Evolutionary conservation across 2,888 invertebrate species (phyloP).

Genomic region (Seira ritae): DNA sequence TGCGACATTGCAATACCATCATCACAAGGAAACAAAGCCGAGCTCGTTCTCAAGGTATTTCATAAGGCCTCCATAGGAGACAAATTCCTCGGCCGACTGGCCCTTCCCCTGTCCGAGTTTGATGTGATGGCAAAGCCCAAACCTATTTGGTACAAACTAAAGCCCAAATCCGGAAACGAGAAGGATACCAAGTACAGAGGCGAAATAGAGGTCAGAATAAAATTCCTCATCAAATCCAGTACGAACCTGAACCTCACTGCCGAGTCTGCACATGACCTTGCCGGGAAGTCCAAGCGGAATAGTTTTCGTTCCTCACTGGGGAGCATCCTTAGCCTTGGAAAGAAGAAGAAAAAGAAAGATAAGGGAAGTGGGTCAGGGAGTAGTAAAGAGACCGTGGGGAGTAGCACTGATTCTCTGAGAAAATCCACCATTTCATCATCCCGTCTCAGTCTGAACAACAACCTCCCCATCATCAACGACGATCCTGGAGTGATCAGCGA

Average conservation of each 20-base stretch:
- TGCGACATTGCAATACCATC: slow-evolving; percentile 44
- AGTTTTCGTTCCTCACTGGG: slow-evolving; percentile 43
- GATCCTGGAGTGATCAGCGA: slow-evolving; percentile 57
- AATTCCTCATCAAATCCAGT: slow-evolving; percentile 43
- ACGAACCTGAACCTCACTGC: neutral
- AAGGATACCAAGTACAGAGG: slow-evolving; percentile 49
- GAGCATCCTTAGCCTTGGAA: slow-evolving; percentile 49
- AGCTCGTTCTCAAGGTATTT: slow-evolving; percentile 42
- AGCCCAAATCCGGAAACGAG: slow-evolving; percentile 37
- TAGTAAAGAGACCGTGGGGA: slow-evolving; percentile 33
- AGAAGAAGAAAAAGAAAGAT: slow-evolving; percentile 40
- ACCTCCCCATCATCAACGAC: slow-evolving; percentile 54
- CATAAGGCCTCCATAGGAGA: slow-evolving; percentile 48
- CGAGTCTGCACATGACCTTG: slow-evolving; percentile 35
- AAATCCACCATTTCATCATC: slow-evolving; percentile 21
- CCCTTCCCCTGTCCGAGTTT: slow-evolving; percentile 34
- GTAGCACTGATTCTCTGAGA: slow-evolving; percentile 40
- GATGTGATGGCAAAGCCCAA: slow-evolving; percentile 29
- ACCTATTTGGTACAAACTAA: slow-evolving; percentile 42
- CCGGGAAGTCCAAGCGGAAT: slow-evolving; percentile 15
- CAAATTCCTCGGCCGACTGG: slow-evolving; percentile 41
- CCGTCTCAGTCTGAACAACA: slow-evolving; percentile 39
- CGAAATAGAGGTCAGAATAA: slow-evolving; percentile 45
- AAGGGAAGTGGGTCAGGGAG: slow-evolving; percentile 24
- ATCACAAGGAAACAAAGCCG: slow-evolving; percentile 39